Base-by-base conservation (phyloP, 2,888 invertebrate genomes). In the Sesamia inferens region DNA sequence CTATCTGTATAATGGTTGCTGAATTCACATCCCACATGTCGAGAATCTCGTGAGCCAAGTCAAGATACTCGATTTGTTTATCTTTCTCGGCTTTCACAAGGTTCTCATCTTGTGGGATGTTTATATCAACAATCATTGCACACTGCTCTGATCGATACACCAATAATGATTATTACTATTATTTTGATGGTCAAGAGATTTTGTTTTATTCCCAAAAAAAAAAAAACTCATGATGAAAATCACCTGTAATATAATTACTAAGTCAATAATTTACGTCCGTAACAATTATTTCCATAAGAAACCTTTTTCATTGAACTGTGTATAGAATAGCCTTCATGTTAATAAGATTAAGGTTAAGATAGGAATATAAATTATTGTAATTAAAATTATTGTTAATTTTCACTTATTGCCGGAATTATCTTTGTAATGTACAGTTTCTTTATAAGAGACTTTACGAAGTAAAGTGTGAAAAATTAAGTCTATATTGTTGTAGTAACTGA, bases 341-440 rank as follows among this genome's bases (percentile, higher is more conserved):
- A 68, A 83, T 86, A 84, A 84, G 71, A 57, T 31, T n/a, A 72
- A 78, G 75, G 22, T 3, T 86, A 77, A 85, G 76, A 74, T 73
- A 85, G 57, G 55, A 76, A 79, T 85, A 86, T 81, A 31, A 31
- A 88, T 81, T 64, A 88, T 81, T 64, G 76, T 84, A 74, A 83
- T 78, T 74, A 68, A 78, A 75, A 78, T 71, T 72, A 78, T 75
- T 75, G 51, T 81, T 72, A 69, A 73, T 80, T 82, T 58, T 85
- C 57, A 75, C 61, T 72, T 75, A 68, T 85, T 87, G 87, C 87
- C 86, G 88, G 73, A 81, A 85, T 89, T 79, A 78, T 81, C 74
- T 78, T 69, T 78, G 79, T 89, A 85, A 86, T 61, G 88, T 89
- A 90, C 85, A 83, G 88, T 89, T 90, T 89, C 86, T 86, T 81